Conservation (phyloP, 2,797 vertebrate species). For the Bryconaethiops microstoma region DNA sequence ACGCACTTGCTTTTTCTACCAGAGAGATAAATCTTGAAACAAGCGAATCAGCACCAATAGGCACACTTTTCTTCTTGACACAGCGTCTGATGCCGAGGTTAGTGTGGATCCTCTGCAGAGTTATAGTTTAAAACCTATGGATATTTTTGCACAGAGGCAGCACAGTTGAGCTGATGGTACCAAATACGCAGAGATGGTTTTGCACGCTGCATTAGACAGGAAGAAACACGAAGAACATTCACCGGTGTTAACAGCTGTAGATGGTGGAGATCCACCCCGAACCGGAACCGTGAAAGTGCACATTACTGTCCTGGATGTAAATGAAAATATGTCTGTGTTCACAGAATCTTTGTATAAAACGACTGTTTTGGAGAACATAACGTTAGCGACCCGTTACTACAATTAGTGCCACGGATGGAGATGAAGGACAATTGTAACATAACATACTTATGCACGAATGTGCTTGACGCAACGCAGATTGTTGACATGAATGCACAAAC, state of each 20-base stretch:
- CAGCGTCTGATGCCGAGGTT: slow-evolving; percentile 73
- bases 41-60: slow-evolving; percentile 64
- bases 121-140: slow-evolving; percentile 69
- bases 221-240: slow-evolving; percentile 65
- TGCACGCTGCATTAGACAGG: slow-evolving; percentile 72
- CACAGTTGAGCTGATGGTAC: slow-evolving; percentile 63
- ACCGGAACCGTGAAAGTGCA: slow-evolving; percentile 70
- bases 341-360: slow-evolving; percentile 67
- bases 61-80: slow-evolving; percentile 70
- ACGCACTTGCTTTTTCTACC: slow-evolving; percentile 69
- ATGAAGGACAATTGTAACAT: slow-evolving; percentile 71
- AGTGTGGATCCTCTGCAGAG: slow-evolving; percentile 71
- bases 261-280: slow-evolving; percentile 70
- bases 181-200: slow-evolving; percentile 69
- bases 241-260: slow-evolving; percentile 69
- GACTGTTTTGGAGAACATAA: too few relatives aligned
- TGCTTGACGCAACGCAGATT: slow-evolving; percentile 7
- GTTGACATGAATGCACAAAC: slow-evolving; percentile 60
- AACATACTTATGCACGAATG: slow-evolving; percentile 67
- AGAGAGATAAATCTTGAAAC: slow-evolving; percentile 70
- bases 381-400: too few relatives aligned
- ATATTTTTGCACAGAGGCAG: slow-evolving; percentile 69
- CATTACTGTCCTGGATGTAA: slow-evolving; percentile 71
- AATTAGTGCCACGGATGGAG: slow-evolving; percentile 74
- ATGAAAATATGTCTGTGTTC: slow-evolving; percentile 77